Base-by-base conservation (phyloP, 2,888 invertebrate species). In the Cepaea hortensis region DNA sequence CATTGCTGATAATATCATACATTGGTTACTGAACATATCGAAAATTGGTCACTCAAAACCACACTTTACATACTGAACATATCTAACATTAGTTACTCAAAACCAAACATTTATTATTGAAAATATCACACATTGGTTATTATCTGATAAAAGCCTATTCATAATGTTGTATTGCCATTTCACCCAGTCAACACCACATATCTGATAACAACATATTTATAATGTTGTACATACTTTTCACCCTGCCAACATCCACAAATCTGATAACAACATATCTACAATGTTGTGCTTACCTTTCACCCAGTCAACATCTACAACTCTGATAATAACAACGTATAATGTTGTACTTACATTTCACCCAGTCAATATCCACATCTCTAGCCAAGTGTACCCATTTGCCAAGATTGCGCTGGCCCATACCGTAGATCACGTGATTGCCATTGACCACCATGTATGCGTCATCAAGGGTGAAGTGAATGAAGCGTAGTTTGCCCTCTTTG, bases 321-420 rank as follows among this genome's bases (percentile, higher is more conserved):
- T 15, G 15, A 15, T 15, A 79, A 50, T 20, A 48, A 50, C 13
- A 15, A 11, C 11, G 6, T 55, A 55, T 55, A n/a, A 4, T 4
- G 15, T 13, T 15, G 23, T n/a, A 35, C 82, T 50, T 50, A 88
- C 98, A 98, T 95, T 99, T 99, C 94, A 97, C 97, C 91, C 98
- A 96, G 95, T 99, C 99, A 85, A 98, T 96, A 89, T 97, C 96
- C 72, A 99, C 95, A 94, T 99, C 98, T 77, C 99, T 96, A 0
- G 98, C 97, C 62, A 98, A 94, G 89, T 96, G 96, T 89, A 96
- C 96, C 98, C 98, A 98, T 83, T 91, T 89, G 23, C 91, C 91
- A 75, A 90, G 87, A 61, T 86, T 81, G 88, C 90, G 79, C 80
- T 90, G 88, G 48, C 94, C 97, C 90, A 98, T 96, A 3, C 98